Base-by-base conservation (phyloP, 2,113 vertebrate genomes). In the Burhinus oedicnemus region DNA sequence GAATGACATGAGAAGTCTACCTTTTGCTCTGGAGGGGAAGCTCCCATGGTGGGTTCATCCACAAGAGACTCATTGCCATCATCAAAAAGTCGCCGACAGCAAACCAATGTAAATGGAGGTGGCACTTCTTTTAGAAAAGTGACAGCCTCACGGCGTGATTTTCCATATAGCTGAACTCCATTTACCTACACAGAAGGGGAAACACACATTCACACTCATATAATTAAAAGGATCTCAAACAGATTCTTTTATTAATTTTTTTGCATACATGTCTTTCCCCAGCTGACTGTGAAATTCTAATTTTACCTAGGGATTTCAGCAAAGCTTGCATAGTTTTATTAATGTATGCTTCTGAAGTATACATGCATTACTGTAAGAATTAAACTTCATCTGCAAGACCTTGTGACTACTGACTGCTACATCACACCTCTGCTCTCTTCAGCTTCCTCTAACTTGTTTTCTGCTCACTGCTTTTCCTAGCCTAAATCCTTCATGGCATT, bases 121-220 rank as follows among this genome's bases (percentile, higher is more conserved):
- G 99, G 99, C 36, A 99, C 99, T 47, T 99, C 99, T 89, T 99
- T 99, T 1, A 99, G 99, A 93, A 99, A 99, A 1, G 99, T 98
- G 83, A 99, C 91, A 0, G 98, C 99, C 83, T 99, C 99, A 2
- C 99, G 98, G 6, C 99, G 98, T 27, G 99, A 99, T 80, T 98
- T 99, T 3, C 99, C 99, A 3, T 97, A 99, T 1, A 99, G 98
- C 96, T 99, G 99, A 12, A 99, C 98, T 0, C 98, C 98, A 9
- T 99, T 99, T 14, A 99, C 99, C 99, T 99, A 61, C 36, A 83
- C 23, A 72, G 45, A 76, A 20, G 40, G 66, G 47, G 27, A 64
- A 15, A 57, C 26, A 47, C 36, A 47, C 19, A 42, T 1, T 25
- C 69, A 45, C n/a, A 26, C 13, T 22, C 13, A 80, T 12, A 83